Base-by-base conservation (phyloP, 2,797 vertebrate species). In the Garrulus glandarius region DNA sequence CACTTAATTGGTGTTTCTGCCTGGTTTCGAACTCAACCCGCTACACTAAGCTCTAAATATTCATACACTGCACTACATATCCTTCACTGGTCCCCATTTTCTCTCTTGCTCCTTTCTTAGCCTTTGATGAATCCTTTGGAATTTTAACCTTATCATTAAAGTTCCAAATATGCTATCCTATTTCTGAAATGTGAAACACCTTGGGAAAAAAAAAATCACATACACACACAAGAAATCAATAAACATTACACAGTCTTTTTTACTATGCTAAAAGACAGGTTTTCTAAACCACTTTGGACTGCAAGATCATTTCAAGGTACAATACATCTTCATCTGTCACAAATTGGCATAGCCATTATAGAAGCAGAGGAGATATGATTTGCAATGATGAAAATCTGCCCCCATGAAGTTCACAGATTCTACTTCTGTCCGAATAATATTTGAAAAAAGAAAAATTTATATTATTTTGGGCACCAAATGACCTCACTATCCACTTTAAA, bases 281-380 rank as follows among this genome's bases (percentile, higher is more conserved):
- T 86, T 89, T 84, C 46, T 61, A 37, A 87, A 75, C n/a, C 57
- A 34, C 18, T 87, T 87, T 15, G 18, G 46, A 36, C 34, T 75
- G 30, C 63, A 95, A 87, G 47, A 87, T 87, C 23, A 57, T 87
- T 91, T 93, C 74, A 91, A 95, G 50, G 50, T 72, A 52, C 32
- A 64, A 81, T 84, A 72, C 36, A 46, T 89, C 70, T 89, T 96
- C 78, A 91, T 89, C 55, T 78, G 55, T 84, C 75, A 65, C 13
- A 69, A 87, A 94, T 61, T 87, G 87, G 39, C 68, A 89, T 69
- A 89, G 12, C 27, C n/a, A 75, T 89, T 92, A 79, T 39, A 20
- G 39, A 83, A 76, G 15, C 7, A 72, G 39, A 71, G 8, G 21
- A 87, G 36, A 65, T 69, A 46, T 20, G 26, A 91, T 82, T 69